Percentiles rank a stretch among this genome's conserved stretches.
These are phyloP conservation scores for Streptopelia turtur DNA, from an alignment of 2,797 vertebrate species.

Conservation along the genomic window DNA sequence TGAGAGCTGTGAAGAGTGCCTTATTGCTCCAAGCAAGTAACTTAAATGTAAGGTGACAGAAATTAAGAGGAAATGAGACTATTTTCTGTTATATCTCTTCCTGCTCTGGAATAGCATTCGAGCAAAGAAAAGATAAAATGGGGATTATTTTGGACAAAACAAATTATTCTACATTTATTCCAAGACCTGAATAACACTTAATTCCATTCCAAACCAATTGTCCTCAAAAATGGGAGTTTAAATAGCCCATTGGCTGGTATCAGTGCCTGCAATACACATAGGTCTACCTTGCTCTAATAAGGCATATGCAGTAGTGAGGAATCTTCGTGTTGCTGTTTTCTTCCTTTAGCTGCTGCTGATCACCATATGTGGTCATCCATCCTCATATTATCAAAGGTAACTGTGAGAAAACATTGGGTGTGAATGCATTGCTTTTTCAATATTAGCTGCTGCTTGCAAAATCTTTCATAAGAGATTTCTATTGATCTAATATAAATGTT, in stretches of 20 bases:
- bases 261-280: neutral
- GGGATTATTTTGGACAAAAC: neutral
- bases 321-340: neutral
- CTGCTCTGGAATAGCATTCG: neutral
- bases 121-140: neutral
- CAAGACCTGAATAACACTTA: neutral
- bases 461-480: neutral
- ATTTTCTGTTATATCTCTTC: neutral
- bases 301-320: neutral
- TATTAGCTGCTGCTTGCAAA: neutral
- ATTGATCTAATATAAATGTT: neutral
- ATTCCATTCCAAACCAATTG: neutral
- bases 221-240: neutral
- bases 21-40: slow-evolving; percentile 36
- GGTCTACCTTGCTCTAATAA: neutral
- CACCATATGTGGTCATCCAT: neutral
- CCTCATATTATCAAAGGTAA: neutral
- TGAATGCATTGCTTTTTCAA: neutral
- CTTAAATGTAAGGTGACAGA: slow-evolving; percentile 31
- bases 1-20: slow-evolving; percentile 15
- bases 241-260: neutral
- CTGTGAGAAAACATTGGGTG: neutral
- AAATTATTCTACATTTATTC: slow-evolving; percentile 6
- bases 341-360: neutral
- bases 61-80: neutral